Evolutionary conservation across 2,797 vertebrate genomes (phyloP).

Genomic region (Bovichtus variegatus): DNA sequence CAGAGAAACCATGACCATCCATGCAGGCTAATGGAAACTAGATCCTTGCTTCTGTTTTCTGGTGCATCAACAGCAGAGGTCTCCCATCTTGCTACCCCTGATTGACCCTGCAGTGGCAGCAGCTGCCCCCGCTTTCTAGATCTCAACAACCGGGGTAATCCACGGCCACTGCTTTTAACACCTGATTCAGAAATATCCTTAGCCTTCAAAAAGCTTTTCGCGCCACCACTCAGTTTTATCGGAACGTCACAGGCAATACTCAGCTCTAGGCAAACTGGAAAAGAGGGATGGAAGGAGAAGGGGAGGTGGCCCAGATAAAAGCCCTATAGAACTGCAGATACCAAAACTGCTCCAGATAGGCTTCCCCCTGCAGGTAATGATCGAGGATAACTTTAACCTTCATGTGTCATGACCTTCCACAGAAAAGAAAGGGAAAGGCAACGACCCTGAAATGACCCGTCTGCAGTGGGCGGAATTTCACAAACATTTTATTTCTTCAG

Average conservation of each 20-base stretch:
- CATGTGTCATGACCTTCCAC: constrained; percentile 47
- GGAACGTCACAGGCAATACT: constrained; percentile 63
- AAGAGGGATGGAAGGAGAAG: constrained; percentile 34
- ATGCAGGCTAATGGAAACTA: constrained; percentile 61
- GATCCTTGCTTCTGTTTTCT: constrained; percentile 40
- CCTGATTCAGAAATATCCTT: constrained; percentile 59
- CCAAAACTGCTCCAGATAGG: constrained; percentile 49
- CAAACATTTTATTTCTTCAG: not conserved
- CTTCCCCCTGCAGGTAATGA: constrained; percentile 54
- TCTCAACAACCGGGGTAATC: constrained; percentile 21
- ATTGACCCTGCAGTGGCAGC: constrained; percentile 19
- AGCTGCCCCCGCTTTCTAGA: constrained; percentile 30
- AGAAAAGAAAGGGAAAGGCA: constrained; percentile 14
- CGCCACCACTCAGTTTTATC: constrained; percentile 37
- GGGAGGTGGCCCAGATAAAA: constrained; percentile 63
- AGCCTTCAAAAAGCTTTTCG: constrained; percentile 50
- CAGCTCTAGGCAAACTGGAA: constrained; percentile 49
- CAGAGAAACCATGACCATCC: constrained; percentile 32
- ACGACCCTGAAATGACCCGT: constrained; percentile 19
- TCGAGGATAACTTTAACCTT: constrained; percentile 66
- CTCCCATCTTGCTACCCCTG: constrained; percentile 12
- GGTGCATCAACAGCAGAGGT: constrained; percentile 49
- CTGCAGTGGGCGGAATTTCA: constrained; percentile 7
- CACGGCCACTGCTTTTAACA: constrained; percentile 61
- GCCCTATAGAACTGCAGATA: constrained; percentile 52